Conservation (phyloP, 2,797 vertebrate species). For the Sternotherus odoratus region DNA sequence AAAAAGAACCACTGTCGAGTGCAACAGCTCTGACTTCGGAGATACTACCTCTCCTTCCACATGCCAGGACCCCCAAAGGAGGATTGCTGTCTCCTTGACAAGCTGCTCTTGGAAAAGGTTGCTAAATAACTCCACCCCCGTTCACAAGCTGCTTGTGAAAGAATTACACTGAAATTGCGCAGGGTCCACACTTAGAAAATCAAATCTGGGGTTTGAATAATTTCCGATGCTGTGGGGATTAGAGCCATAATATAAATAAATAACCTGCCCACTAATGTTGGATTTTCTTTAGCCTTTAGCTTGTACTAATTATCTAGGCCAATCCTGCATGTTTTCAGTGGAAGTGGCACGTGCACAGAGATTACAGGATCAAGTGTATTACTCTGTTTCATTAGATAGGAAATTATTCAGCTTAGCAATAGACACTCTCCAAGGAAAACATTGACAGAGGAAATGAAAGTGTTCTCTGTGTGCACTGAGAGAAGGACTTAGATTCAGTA, state of each 20-base stretch:
- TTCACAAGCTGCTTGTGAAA: not conserved
- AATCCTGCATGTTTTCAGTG: slow-evolving; percentile 53
- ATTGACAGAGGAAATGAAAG: slow-evolving; percentile 52
- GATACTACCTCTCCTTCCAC: not conserved
- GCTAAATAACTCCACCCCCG: not conserved
- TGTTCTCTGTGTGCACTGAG: slow-evolving; percentile 48
- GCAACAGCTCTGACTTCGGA: not conserved
- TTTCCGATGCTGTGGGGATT: not conserved
- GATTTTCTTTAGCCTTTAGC: slow-evolving; percentile 49
- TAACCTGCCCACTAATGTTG: slow-evolving; percentile 1
- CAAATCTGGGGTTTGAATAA: not conserved
- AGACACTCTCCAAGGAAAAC: slow-evolving; percentile 57
- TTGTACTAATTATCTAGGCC: slow-evolving; percentile 58
- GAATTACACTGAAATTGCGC: not conserved
- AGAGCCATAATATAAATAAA: slow-evolving; percentile 53
- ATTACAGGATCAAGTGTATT: slow-evolving; percentile 56
- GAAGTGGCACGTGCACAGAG: slow-evolving; percentile 30
- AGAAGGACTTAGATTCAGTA: slow-evolving; percentile 62
- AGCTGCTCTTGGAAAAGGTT: not conserved
- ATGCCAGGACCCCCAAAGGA: not conserved
- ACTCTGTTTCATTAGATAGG: slow-evolving; percentile 54
- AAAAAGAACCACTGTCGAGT: not conserved
- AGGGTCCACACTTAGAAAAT: not conserved
- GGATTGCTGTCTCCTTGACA: rapidly evolving
- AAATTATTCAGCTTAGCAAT: slow-evolving; percentile 43